phyloP scores from a whole-genome alignment of 2,797 vertebrate species.

The Cirrhinus mrigala region DNA sequence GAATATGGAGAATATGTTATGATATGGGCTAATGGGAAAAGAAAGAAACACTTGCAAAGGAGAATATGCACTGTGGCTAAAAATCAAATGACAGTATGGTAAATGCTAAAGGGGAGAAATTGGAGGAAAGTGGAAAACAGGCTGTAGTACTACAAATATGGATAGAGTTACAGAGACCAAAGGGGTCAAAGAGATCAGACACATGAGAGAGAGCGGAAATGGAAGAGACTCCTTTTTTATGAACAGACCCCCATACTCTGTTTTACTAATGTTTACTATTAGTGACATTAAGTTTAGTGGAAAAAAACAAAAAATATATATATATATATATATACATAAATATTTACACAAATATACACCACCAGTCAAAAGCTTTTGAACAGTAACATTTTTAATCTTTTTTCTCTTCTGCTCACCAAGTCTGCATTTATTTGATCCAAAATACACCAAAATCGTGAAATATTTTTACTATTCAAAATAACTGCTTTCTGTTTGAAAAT shows the following conservation, averaged over 20 bases:
- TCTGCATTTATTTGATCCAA: not conserved
- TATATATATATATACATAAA: too few species aligned
- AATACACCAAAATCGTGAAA: not conserved
- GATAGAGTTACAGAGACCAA: not conserved
- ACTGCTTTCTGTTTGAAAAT: not conserved
- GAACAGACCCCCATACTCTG: too few species aligned
- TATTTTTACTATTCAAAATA: not conserved
- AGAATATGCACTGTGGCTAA: not conserved
- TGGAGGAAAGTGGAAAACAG: not conserved
- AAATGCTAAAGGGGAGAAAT: not conserved
- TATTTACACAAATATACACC: too few species aligned
- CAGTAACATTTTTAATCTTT: not conserved
- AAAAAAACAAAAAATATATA: not conserved
- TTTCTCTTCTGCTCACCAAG: not conserved
- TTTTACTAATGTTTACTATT: not conserved
- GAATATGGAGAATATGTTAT: constrained; percentile 11
- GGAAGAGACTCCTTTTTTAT: not conserved
- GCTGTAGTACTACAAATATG: not conserved
- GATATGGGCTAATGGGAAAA: not conserved
- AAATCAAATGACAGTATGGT: not conserved
- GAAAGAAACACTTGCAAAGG: not conserved
- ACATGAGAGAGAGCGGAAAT: constrained; percentile 18
- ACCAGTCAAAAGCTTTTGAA: too few species aligned
- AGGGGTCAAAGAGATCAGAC: not conserved
- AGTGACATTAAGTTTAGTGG: not conserved